phyloP scores from a whole-genome alignment of 1,140 invertebrate genomes.

The Hyphantria cunea region DNA sequence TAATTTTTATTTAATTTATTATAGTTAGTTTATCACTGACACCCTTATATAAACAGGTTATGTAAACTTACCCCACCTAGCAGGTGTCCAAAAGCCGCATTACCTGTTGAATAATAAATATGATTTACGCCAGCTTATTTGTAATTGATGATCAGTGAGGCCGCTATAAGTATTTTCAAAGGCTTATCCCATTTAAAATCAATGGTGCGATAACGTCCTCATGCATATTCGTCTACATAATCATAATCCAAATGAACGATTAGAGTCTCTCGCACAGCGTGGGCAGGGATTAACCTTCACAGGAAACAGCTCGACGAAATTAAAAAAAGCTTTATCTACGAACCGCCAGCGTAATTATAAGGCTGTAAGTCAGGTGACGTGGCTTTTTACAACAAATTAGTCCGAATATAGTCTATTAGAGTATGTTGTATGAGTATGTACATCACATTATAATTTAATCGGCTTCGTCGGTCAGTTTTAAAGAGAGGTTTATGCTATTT shows the following conservation, averaged over 20 bases:
- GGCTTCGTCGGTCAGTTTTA: no score
- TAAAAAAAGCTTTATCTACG: constrained; percentile 63
- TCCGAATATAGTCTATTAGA: constrained; percentile 18
- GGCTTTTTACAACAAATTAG: constrained; percentile 47
- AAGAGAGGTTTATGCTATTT: no score
- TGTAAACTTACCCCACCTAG: constrained; percentile 1
- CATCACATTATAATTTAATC: no score
- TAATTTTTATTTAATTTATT: no score
- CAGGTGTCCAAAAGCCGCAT: constrained; percentile 17
- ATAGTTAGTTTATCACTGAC: no score
- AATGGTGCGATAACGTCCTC: constrained; percentile 63
- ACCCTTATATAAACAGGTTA: no score
- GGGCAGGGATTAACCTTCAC: constrained; percentile 53
- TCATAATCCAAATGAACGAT: constrained; percentile 72
- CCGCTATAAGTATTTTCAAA: constrained; percentile 17
- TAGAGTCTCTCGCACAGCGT: constrained; percentile 54
- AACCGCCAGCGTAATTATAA: constrained; percentile 57
- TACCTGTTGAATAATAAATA: constrained; percentile 24
- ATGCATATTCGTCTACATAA: constrained; percentile 67
- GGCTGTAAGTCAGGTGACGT: constrained; percentile 56
- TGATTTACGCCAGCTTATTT: constrained; percentile 20
- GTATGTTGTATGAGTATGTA: not conserved
- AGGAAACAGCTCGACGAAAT: constrained; percentile 46
- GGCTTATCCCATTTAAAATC: constrained; percentile 58
- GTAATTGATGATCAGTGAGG: constrained; percentile 20